A percentile compares a stretch with the other conserved stretches of the same genome.
phyloP scores from a whole-genome alignment of 2,113 vertebrate species.

The Ascaphus truei region DNA sequence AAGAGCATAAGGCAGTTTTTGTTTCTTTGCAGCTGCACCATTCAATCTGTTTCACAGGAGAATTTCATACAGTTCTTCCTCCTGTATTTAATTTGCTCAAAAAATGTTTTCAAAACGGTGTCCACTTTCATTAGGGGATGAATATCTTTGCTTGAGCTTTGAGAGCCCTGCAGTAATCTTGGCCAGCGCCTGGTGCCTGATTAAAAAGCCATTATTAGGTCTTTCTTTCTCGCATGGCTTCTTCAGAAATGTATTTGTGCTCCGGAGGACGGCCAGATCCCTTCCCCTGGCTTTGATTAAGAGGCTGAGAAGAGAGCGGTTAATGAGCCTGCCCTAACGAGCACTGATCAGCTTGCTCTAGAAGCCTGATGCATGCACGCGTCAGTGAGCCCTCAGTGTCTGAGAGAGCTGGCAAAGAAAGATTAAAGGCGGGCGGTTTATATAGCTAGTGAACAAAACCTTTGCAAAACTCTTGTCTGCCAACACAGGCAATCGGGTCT shows the following conservation, averaged over 20 bases:
- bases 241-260: conserved; percentile 21
- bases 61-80: neutral
- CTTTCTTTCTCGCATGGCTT: conserved; percentile 10
- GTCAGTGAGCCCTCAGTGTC: neutral
- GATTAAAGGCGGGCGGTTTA: conserved; percentile 25
- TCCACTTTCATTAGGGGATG: conserved; percentile 12
- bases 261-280: conserved; percentile 14
- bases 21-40: neutral
- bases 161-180: neutral
- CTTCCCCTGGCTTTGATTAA: conserved; percentile 29
- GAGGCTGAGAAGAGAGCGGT: conserved; percentile 15
- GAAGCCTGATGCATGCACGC: conserved; percentile 26
- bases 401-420: conserved; percentile 8
- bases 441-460: neutral
- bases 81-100: conserved; percentile 3
- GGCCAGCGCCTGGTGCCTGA: conserved; percentile 3
- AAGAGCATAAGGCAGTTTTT: neutral
- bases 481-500: neutral
- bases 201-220: conserved; percentile 18
- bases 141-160: neutral
- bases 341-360: conserved; percentile 25
- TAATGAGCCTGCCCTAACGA: conserved; percentile 25
- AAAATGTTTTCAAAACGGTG: conserved; percentile 9
- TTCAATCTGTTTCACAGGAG: neutral
- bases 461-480: neutral